Conservation (phyloP, 53 echinoderm and acorn worm genomes). For the Patiria pectinifera region DNA sequence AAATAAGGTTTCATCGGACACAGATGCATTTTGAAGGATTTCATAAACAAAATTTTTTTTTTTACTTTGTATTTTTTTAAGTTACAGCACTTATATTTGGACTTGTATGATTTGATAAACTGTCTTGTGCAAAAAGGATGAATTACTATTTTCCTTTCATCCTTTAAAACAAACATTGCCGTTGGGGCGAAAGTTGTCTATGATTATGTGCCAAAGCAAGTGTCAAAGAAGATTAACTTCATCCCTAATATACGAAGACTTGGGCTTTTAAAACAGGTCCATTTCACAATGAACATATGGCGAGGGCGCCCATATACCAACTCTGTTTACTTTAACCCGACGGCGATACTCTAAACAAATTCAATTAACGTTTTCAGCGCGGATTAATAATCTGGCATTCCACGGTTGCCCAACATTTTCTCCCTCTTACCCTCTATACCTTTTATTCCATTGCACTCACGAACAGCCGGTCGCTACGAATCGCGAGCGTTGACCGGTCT, state of each 20-base stretch:
- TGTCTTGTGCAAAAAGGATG: no score
- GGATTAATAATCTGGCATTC: conserved; percentile 6
- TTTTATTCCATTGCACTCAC: not conserved
- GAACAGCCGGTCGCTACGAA: not conserved
- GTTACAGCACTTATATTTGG: no score
- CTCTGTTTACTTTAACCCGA: not conserved
- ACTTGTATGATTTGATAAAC: no score
- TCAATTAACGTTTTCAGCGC: conserved; percentile 28
- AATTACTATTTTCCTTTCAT: not conserved
- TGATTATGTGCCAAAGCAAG: not conserved
- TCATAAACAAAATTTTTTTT: no score
- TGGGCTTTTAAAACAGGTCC: not conserved
- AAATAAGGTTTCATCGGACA: no score
- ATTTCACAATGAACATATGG: not conserved
- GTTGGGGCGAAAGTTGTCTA: not conserved
- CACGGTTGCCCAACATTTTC: not conserved
- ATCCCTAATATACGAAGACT: not conserved
- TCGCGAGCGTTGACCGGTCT: not conserved
- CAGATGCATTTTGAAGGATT: no score
- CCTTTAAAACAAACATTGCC: not conserved
- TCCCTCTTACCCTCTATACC: not conserved
- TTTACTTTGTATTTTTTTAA: no score
- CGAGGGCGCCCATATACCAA: not conserved
- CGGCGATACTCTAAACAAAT: not conserved
- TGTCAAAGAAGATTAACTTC: not conserved